phyloP scores from a whole-genome alignment of 1,140 invertebrate species.

The Hestina assimilis region DNA sequence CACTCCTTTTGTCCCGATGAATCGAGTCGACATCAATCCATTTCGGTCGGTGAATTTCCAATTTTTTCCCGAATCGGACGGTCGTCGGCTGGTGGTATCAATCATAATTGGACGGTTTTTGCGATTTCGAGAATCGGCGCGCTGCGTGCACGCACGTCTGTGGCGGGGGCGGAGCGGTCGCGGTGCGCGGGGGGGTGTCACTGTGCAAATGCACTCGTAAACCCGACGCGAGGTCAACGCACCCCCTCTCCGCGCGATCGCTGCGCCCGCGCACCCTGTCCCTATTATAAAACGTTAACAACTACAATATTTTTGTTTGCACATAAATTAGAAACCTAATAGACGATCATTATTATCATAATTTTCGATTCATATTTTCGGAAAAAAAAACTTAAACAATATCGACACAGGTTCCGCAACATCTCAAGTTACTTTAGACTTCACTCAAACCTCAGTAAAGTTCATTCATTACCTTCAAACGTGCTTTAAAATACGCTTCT shows the following conservation, averaged over 20 bases:
- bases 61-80: constrained; percentile 35
- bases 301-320: constrained; percentile 56
- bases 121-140: constrained; percentile 53
- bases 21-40: constrained; percentile 42
- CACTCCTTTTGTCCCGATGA: constrained; percentile 25
- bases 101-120: constrained; percentile 70
- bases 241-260: constrained; percentile 42
- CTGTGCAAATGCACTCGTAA: constrained; percentile 74
- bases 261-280: constrained; percentile 35
- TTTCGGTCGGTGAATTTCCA: constrained; percentile 42
- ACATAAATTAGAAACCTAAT: constrained; percentile 12
- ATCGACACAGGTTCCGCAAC: constrained; percentile 1
- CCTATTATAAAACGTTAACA: constrained; percentile 56
- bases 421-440: constrained; percentile 17
- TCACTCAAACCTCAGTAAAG: constrained; percentile 2
- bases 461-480: constrained; percentile 20
- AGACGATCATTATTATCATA: not conserved
- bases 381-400: not conserved
- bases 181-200: constrained; percentile 48
- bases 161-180: constrained; percentile 18
- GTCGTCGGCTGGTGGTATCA: constrained; percentile 48
- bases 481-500: constrained; percentile 13
- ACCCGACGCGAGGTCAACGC: constrained; percentile 64
- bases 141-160: constrained; percentile 62
- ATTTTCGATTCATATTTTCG: not conserved